Base-by-base conservation (phyloP, 1,140 invertebrate species). In the Procambarus virginalis region DNA sequence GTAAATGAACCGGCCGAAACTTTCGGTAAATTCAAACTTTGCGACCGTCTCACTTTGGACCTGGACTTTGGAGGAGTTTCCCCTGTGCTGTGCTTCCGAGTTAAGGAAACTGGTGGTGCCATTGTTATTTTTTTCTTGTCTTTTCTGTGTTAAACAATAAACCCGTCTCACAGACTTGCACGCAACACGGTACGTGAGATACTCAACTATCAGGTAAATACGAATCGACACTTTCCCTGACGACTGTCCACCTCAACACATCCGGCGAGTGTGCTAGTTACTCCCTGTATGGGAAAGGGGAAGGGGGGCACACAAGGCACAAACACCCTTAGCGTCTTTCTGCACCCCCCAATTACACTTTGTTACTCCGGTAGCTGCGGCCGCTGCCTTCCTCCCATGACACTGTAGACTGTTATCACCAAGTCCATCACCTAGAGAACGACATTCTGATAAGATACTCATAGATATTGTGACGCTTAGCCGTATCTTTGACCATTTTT, bases 41-140 rank as follows among this genome's bases (percentile, higher is more conserved):
- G 86, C 8, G 86, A 81, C 70, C 86, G 86, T 75, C 49, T 73
- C 34, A 88, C 12, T 78, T 68, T 70, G 9, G 5, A 5, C 64
- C 77, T 34, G 2, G 46, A 34, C 12, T 48, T 73, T 14, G 55
- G 49, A 55, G 78, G 48, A 75, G 48, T 82, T 55, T 46, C 22
- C 14, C 12, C 51, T 6, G n/a, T 9, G 34, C 49, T 82, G 5
- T 22, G 20, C 34, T 81, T 88, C 73, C 78, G 60, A 51, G 34
- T 14, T 1, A 81, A 51, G 34, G 45, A 60, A 70, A 81, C 5
- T 34, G 86, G 86, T 6, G 79, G 78, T 9, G 86, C 86, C 86
- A 88, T 88, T 88, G 75, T 78, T 49, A 48, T 49, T 20, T 34
- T 70, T 70, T 73, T 73, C 34, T 34, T 34, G 34, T 34, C 34